Evolutionary conservation across 2,888 invertebrate genomes (phyloP).

Genomic region (Dicyrtoma fusca): DNA sequence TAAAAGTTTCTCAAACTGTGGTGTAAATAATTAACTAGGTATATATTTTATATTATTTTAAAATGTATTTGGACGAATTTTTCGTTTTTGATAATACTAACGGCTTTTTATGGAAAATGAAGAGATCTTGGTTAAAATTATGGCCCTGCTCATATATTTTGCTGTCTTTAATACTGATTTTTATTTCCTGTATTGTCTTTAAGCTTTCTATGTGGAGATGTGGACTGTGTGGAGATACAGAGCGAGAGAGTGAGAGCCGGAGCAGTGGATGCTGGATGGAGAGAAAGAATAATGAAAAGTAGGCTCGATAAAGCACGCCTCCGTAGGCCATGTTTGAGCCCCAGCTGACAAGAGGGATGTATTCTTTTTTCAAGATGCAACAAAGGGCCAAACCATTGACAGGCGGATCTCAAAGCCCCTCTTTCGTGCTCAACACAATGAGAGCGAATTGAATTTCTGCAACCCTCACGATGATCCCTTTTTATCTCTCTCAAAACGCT

Average conservation of each 20-base stretch:
- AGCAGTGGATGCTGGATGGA: slow-evolving; percentile 22
- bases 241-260: slow-evolving; percentile 20
- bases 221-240: too few species aligned
- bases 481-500: slow-evolving; percentile 29
- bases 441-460: slow-evolving; percentile 42
- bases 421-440: slow-evolving; percentile 39
- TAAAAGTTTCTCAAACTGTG: too few species aligned
- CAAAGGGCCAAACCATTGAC: slow-evolving; percentile 42
- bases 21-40: too few species aligned
- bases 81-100: too few species aligned
- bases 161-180: too few species aligned
- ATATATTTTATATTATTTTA: too few species aligned
- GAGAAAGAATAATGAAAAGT: slow-evolving; percentile 40
- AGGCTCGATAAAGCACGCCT: slow-evolving; percentile 42
- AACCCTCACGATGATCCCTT: slow-evolving; percentile 36
- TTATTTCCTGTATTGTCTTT: too few species aligned
- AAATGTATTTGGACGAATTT: too few species aligned
- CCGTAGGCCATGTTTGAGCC: slow-evolving; percentile 44
- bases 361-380: slow-evolving; percentile 36
- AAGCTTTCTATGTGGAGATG: too few species aligned
- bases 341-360: slow-evolving; percentile 41
- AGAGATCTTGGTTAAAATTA: too few species aligned
- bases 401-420: slow-evolving; percentile 39
- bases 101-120: too few species aligned
- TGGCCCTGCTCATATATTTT: too few species aligned